Conservation (phyloP, 2,888 invertebrate species). For the Polydrusus tereticollis region DNA sequence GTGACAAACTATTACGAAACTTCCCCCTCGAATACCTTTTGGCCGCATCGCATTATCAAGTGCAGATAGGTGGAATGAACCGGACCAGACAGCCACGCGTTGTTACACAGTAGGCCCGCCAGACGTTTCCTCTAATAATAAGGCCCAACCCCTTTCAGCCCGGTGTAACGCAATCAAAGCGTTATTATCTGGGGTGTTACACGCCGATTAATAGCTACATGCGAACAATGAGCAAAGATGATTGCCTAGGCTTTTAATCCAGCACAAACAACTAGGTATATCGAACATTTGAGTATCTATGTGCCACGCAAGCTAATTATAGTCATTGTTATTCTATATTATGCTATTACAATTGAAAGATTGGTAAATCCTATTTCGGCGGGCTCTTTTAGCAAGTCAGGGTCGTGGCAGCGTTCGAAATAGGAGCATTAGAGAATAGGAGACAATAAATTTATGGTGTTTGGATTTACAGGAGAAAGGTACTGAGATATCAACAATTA, state of each 20-base stretch:
- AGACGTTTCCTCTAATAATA: constrained; percentile 36
- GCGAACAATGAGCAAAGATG: constrained; percentile 29
- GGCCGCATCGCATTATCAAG: constrained; percentile 13
- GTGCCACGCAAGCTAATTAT: constrained; percentile 7
- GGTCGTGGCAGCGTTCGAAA: too few species aligned
- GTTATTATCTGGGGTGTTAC: constrained; percentile 58
- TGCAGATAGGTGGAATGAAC: constrained; percentile 23
- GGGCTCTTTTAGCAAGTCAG: too few species aligned
- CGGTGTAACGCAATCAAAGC: constrained; percentile 58
- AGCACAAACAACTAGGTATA: constrained; percentile 51
- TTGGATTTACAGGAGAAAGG: too few species aligned
- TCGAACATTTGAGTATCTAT: constrained; percentile 49
- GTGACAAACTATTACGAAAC: constrained; percentile 7
- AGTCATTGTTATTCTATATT: constrained; percentile 9
- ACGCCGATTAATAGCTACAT: constrained; percentile 30
- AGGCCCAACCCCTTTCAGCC: constrained; percentile 41
- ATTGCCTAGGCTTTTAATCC: constrained; percentile 28
- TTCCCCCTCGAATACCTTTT: constrained; percentile 15
- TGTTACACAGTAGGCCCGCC: constrained; percentile 19
- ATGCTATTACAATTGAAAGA: too few species aligned
- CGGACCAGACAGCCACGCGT: constrained; percentile 26
- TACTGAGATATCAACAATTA: too few species aligned
- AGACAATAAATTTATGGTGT: too few species aligned
- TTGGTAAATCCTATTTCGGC: too few species aligned
- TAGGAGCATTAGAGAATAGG: too few species aligned